Percentiles rank a stretch among this genome's conserved stretches.
These are phyloP conservation scores for Ctenicera cuprea DNA, from an alignment of 2,888 invertebrate genomes.

Conservation along the genomic window DNA sequence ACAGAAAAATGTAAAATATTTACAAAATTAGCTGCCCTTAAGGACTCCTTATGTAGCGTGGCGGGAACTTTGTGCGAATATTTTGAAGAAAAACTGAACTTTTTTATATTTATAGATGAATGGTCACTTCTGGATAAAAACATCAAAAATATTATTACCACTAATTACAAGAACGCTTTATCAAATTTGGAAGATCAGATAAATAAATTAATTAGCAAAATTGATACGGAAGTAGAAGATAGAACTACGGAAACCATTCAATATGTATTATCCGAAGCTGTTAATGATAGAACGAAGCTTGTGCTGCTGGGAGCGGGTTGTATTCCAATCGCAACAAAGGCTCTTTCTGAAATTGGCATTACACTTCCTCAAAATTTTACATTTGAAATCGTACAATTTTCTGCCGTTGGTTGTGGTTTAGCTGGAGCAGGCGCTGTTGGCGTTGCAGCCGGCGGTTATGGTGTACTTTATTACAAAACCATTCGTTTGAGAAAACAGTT, in stretches of 20 bases:
- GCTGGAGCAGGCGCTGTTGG: neutral
- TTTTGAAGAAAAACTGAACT: constrained; percentile 7
- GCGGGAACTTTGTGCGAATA: neutral
- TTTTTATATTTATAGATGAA: constrained; percentile 1
- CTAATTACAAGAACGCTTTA: neutral
- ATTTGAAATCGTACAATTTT: neutral
- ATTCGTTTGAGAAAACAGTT: neutral
- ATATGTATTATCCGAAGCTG: constrained; percentile 9
- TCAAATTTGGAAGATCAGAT: neutral
- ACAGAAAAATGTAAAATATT: constrained; percentile 6
- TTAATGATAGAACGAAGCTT: constrained; percentile 2
- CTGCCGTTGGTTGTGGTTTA: neutral
- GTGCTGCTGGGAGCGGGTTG: neutral
- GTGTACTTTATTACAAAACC: constrained; percentile 30
- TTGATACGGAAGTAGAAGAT: constrained; percentile 15
- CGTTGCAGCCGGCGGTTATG: constrained; percentile 20
- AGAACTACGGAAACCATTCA: constrained; percentile 17
- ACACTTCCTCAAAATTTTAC: neutral
- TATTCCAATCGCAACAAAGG: constrained; percentile 15
- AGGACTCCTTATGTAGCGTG: constrained; percentile 6
- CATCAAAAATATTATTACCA: neutral
- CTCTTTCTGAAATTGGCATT: neutral
- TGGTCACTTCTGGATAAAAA: constrained; percentile 17
- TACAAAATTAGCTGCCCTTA: neutral
- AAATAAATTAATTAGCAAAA: constrained; percentile 8